Conservation (phyloP, 2,888 invertebrate species). For the Euplagia quadripunctaria region DNA sequence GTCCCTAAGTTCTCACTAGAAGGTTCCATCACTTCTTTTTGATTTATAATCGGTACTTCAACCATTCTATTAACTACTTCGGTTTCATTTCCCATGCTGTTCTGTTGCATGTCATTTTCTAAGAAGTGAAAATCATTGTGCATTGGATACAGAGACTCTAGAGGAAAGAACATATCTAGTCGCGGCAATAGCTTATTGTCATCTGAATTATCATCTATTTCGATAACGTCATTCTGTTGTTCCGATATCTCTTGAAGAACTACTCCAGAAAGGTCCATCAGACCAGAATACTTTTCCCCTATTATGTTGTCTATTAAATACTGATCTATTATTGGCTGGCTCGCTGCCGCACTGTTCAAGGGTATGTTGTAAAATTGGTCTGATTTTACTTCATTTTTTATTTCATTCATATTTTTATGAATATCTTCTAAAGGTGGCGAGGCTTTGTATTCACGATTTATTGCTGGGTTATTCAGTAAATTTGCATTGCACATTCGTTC, state of each 20-base stretch:
- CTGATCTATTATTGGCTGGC: conserved; percentile 77
- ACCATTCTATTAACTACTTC: conserved; percentile 74
- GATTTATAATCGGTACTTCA: conserved; percentile 74
- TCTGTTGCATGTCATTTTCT: conserved; percentile 73
- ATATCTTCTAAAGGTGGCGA: conserved; percentile 82
- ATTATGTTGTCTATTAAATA: conserved; percentile 80
- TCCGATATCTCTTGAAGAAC: conserved; percentile 73
- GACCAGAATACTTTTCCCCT: conserved; percentile 77
- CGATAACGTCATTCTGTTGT: conserved; percentile 80
- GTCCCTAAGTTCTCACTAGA: conserved; percentile 56
- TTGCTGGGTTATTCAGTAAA: conserved; percentile 68
- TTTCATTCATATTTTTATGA: conserved; percentile 80
- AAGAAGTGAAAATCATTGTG: conserved; percentile 82
- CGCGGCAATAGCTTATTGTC: conserved; percentile 79
- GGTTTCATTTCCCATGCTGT: conserved; percentile 64
- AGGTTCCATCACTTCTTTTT: conserved; percentile 69
- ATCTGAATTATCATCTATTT: conserved; percentile 83
- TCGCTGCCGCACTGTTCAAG: conserved; percentile 65
- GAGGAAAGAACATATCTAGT: conserved; percentile 79
- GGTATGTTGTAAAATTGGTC: conserved; percentile 77
- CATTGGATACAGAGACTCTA: conserved; percentile 79
- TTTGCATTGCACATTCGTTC: conserved; percentile 82
- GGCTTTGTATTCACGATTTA: conserved; percentile 79
- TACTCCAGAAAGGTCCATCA: conserved; percentile 74
- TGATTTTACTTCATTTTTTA: conserved; percentile 83